Percentiles rank a stretch among this genome's conserved stretches.
Evolutionary conservation across 2,797 vertebrate species (phyloP).

Genomic region (Onychomys leucogaster): DNA sequence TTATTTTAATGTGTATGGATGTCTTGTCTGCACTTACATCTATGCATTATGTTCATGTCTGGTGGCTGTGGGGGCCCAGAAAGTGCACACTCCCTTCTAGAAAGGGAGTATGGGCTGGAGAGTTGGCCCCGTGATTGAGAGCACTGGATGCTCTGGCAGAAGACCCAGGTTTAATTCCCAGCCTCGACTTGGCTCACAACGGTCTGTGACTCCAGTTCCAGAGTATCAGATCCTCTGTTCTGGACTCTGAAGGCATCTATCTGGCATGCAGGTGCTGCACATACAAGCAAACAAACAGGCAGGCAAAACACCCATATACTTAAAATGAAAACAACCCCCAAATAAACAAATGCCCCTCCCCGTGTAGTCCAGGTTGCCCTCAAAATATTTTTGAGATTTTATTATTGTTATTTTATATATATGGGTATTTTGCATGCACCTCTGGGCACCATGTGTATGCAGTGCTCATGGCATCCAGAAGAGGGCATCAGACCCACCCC

Average conservation of each 20-base stretch:
- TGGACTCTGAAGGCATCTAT: neutral
- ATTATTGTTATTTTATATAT: neutral
- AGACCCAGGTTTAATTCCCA: neutral
- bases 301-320: neutral
- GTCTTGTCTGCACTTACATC: neutral
- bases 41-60: neutral
- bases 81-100: neutral
- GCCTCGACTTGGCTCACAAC: neutral
- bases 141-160: neutral
- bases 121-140: neutral
- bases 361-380: neutral
- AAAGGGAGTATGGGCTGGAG: neutral
- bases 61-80: neutral
- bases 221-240: neutral
- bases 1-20: neutral
- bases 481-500: neutral
- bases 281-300: neutral
- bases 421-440: neutral
- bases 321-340: neutral
- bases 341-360: neutral
- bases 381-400: neutral
- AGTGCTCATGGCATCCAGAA: neutral
- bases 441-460: neutral
- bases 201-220: neutral
- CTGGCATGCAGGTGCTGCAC: neutral